These are phyloP conservation scores for Portunus trituberculatus DNA, from an alignment of 1,140 invertebrate genomes.

Conservation along the genomic window DNA sequence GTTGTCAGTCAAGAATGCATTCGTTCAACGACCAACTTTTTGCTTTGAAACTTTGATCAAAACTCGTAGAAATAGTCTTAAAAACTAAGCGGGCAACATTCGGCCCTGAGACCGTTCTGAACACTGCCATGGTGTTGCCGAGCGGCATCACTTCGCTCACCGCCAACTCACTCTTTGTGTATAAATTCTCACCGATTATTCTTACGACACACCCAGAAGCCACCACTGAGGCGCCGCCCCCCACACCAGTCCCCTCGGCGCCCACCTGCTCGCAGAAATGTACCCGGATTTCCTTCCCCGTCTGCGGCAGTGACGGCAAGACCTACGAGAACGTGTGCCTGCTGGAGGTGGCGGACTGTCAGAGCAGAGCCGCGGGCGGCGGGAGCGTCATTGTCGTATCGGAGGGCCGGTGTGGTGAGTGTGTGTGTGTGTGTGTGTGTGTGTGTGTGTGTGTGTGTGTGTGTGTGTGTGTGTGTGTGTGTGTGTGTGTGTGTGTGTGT, in stretches of 20 bases:
- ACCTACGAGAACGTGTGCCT: constrained; percentile 93
- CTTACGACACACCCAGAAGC: background rate
- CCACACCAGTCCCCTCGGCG: background rate
- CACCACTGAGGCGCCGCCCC: background rate
- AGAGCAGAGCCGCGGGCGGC: background rate
- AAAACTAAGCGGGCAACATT: too few species aligned
- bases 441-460: constrained; percentile 29
- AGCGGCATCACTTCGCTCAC: background rate
- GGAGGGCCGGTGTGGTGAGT: constrained; percentile 37
- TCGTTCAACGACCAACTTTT: too few species aligned
- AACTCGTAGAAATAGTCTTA: too few species aligned
- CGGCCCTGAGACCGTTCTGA: too few species aligned
- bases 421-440: background rate
- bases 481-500: constrained; percentile 32
- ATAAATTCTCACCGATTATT: background rate
- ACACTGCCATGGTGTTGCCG: background rate
- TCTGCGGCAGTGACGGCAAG: constrained; percentile 90
- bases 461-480: constrained; percentile 32
- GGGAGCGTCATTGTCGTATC: background rate
- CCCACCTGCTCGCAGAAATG: constrained; percentile 83
- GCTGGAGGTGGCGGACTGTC: constrained; percentile 80
- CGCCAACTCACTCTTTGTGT: too few species aligned
- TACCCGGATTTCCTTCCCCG: constrained; percentile 90
- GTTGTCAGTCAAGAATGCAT: too few species aligned
- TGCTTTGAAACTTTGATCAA: too few species aligned